phyloP scores from a whole-genome alignment of 2,797 vertebrate species.

The Falco berigora region DNA sequence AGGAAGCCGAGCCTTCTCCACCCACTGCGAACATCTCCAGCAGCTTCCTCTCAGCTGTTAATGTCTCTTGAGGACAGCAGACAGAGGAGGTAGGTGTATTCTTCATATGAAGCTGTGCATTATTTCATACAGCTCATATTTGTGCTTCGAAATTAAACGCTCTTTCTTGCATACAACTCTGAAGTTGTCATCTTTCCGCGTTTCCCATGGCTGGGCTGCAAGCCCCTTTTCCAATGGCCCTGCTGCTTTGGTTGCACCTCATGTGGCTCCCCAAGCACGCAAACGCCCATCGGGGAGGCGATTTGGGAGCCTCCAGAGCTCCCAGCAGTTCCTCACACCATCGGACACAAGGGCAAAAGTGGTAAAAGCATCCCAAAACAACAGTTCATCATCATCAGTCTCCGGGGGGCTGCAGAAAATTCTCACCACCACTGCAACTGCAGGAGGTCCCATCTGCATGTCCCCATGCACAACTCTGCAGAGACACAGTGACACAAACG shows the following conservation, averaged over 20 bases:
- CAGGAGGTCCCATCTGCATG: not conserved
- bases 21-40: not conserved
- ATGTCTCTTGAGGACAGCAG: not conserved
- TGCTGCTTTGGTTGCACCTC: not conserved
- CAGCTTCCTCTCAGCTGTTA: not conserved
- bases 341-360: accelerated
- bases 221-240: not conserved
- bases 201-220: not conserved
- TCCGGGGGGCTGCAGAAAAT: not conserved
- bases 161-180: not conserved
- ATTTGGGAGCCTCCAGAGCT: not conserved
- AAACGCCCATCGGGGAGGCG: not conserved
- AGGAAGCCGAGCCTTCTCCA: not conserved
- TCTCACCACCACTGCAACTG: not conserved
- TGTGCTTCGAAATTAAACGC: not conserved
- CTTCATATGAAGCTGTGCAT: not conserved
- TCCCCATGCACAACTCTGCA: not conserved
- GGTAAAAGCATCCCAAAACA: not conserved
- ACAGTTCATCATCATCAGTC: not conserved
- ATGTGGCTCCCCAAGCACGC: not conserved
- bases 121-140: not conserved
- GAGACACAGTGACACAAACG: accelerated
- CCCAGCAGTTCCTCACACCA: not conserved
- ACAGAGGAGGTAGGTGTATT: not conserved
- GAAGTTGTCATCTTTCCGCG: not conserved